phyloP scores from a whole-genome alignment of 2,888 invertebrate species.

The Sarcophaga carnaria region DNA sequence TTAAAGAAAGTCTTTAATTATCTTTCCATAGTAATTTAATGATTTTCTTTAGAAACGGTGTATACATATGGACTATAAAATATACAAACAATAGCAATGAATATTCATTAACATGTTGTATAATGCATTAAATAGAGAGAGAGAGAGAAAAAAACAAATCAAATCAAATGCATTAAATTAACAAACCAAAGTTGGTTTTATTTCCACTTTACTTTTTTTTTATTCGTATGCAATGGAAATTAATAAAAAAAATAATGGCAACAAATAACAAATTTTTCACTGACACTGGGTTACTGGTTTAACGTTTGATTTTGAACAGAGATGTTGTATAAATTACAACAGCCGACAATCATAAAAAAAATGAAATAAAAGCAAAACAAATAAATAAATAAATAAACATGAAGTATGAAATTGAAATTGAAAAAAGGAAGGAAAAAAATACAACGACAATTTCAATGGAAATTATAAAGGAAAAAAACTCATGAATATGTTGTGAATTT shows the following conservation, averaged over 20 bases:
- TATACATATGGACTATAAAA: slow-evolving; percentile 17
- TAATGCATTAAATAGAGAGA: slow-evolving; percentile 24
- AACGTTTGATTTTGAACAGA: slow-evolving; percentile 44
- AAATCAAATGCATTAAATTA: slow-evolving; percentile 29
- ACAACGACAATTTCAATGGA: slow-evolving; percentile 9
- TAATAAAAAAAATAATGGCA: slow-evolving; percentile 12
- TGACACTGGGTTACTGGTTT: slow-evolving; percentile 60
- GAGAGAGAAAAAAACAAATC: background rate
- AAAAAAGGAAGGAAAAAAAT: slow-evolving; percentile 25
- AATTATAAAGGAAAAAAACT: slow-evolving; percentile 49
- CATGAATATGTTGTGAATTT: slow-evolving; percentile 29
- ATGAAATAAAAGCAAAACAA: background rate
- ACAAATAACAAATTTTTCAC: slow-evolving; percentile 55
- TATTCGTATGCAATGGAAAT: slow-evolving; percentile 22
- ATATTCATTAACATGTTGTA: slow-evolving; percentile 66
- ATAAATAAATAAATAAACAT: slow-evolving; percentile 50
- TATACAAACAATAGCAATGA: slow-evolving; percentile 51
- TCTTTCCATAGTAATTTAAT: too few relatives aligned
- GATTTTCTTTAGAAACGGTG: slow-evolving; percentile 21
- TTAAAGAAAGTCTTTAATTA: too few relatives aligned
- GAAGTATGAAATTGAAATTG: slow-evolving; percentile 33
- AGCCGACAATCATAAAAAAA: background rate
- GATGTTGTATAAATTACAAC: slow-evolving; percentile 60
- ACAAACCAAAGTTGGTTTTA: slow-evolving; percentile 4
- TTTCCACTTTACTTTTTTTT: background rate